A percentile compares a stretch with the other conserved stretches of the same genome.
These are phyloP conservation scores for Ditylenchus weischeri DNA, from an alignment of 2,888 invertebrate genomes.

Conservation along the genomic window DNA sequence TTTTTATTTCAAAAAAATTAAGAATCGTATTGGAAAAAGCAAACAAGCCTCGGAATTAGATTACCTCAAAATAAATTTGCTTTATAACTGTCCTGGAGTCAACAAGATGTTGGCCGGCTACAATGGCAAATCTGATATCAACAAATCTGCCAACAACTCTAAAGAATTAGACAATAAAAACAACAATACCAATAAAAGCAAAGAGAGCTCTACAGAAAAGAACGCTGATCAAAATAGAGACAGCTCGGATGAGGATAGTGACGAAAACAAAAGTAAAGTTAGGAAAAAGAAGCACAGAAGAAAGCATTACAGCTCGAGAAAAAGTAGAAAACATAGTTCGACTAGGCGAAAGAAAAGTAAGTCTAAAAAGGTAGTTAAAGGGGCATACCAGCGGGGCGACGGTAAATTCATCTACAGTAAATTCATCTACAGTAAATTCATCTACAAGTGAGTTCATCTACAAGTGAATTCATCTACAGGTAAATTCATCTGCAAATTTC, in stretches of 20 bases:
- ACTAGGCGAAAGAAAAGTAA: neutral
- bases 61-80: slow-evolving; percentile 6
- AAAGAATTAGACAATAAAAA: no score
- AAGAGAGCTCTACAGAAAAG: neutral
- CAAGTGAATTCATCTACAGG: no score
- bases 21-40: slow-evolving; percentile 9
- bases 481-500: no score
- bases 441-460: no score
- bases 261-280: neutral
- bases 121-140: slow-evolving; percentile 4
- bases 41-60: slow-evolving; percentile 2
- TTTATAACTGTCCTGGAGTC: slow-evolving; percentile 2
- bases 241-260: neutral
- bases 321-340: neutral
- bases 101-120: slow-evolving; percentile 4
- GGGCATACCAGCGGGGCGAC: no score
- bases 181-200: no score
- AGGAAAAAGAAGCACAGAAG: neutral
- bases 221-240: neutral
- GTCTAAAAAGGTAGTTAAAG: neutral
- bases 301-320: slow-evolving; percentile 5
- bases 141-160: neutral
- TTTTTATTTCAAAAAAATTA: neutral
- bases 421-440: no score
- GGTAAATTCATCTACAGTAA: no score